phyloP scores from a whole-genome alignment of 2,888 invertebrate species.

The Polydrusus tereticollis region DNA sequence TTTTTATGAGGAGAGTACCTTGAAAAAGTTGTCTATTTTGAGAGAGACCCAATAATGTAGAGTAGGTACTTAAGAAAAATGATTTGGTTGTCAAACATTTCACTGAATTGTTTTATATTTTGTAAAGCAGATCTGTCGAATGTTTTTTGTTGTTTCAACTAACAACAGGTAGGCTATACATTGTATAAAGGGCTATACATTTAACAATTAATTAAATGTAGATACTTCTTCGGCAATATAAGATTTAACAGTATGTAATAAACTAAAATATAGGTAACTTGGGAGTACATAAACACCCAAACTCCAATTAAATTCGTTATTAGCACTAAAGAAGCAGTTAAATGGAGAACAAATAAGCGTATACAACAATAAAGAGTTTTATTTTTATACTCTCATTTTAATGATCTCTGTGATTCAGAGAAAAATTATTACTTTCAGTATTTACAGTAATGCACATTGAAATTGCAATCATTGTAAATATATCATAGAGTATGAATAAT shows the following conservation, averaged over 20 bases:
- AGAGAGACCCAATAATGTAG: no score
- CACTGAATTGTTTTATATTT: no score
- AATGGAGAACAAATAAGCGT: slow-evolving; percentile 14
- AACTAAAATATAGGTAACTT: not conserved
- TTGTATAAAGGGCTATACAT: no score
- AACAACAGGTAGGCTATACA: no score
- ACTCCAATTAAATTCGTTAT: slow-evolving; percentile 24
- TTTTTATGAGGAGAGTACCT: no score
- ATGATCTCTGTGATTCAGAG: not conserved
- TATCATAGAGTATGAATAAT: not conserved
- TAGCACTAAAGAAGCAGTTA: slow-evolving; percentile 12
- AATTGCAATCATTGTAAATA: no score
- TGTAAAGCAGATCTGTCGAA: no score
- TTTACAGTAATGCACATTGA: not conserved
- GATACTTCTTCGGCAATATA: not conserved
- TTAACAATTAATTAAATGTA: no score
- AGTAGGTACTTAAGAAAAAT: no score
- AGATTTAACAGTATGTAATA: not conserved
- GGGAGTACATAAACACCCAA: not conserved
- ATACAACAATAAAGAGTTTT: slow-evolving; percentile 14
- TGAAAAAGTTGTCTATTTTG: no score
- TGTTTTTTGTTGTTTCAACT: no score
- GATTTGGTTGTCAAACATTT: no score
- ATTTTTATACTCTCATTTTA: slow-evolving; percentile 8
- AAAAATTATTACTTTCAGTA: not conserved